Conservation (phyloP, 2,113 vertebrate species). For the Dolichotis patagonum region DNA sequence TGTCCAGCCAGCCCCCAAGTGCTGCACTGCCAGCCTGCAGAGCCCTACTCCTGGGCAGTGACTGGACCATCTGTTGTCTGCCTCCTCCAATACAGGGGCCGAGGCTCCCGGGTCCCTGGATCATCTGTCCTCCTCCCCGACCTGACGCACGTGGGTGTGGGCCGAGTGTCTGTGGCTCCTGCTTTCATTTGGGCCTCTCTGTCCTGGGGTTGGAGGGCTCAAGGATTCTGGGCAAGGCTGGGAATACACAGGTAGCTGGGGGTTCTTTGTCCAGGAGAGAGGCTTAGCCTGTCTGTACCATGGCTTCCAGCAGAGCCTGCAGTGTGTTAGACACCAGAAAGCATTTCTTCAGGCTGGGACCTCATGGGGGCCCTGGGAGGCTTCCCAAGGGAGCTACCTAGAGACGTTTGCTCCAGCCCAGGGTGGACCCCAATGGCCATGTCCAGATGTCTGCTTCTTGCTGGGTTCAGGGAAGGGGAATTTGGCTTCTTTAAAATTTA, state of each 20-base stretch:
- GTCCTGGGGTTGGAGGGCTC: no score
- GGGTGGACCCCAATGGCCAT: neutral
- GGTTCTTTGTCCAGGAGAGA: accelerated
- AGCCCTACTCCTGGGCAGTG: neutral
- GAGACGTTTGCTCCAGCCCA: neutral
- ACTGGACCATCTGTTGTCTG: neutral
- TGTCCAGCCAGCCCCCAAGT: neutral
- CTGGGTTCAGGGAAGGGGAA: neutral
- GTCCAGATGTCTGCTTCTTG: neutral
- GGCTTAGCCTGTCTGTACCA: neutral
- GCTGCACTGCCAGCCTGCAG: accelerated
- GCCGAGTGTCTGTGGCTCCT: accelerated
- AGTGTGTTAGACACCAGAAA: accelerated
- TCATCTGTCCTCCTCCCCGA: neutral
- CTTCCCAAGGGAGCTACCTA: neutral
- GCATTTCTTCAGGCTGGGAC: no score
- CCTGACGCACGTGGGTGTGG: neutral
- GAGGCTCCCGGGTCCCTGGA: neutral
- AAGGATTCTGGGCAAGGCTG: neutral
- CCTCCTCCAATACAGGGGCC: accelerated
- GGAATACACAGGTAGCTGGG: accelerated
- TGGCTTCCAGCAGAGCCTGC: neutral
- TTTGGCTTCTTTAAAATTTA: neutral
- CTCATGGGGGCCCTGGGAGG: neutral
- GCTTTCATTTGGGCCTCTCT: neutral